phyloP scores from a whole-genome alignment of 1,140 invertebrate genomes.

The Temnothorax longispinosus region DNA sequence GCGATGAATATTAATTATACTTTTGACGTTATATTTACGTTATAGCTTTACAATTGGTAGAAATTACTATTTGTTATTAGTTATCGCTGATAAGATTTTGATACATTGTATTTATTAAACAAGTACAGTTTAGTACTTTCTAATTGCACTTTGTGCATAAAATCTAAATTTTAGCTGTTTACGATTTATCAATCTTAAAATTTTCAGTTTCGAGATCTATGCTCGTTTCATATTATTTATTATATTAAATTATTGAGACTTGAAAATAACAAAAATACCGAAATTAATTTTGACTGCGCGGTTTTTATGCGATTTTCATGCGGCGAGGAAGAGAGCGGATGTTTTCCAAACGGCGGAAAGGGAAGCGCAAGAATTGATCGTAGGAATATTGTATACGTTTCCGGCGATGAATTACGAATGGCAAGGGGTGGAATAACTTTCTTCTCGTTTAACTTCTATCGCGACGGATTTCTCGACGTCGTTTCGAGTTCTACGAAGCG shows the following conservation, averaged over 20 bases:
- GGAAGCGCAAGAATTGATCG: neutral
- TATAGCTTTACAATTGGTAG: neutral
- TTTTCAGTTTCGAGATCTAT: neutral
- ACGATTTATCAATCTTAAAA: neutral
- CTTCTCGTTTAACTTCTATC: slow-evolving; percentile 23
- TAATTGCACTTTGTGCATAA: neutral
- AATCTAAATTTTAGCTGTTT: neutral
- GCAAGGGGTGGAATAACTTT: slow-evolving; percentile 19
- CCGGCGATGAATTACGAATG: slow-evolving; percentile 10
- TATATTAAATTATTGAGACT: neutral
- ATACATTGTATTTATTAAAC: neutral
- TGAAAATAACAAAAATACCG: neutral
- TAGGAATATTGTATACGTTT: slow-evolving; percentile 21
- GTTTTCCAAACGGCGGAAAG: neutral
- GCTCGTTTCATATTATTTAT: neutral
- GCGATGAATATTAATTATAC: neutral
- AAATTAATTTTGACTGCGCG: neutral
- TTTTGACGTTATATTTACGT: neutral
- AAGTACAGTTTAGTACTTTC: neutral
- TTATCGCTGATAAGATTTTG: neutral
- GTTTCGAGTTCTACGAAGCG: slow-evolving; percentile 30
- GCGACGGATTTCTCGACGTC: neutral
- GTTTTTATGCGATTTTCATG: neutral
- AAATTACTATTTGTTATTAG: neutral
- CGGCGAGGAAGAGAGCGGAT: neutral